Conservation (phyloP, 2,797 vertebrate species). For the Fistularia commersonii region DNA sequence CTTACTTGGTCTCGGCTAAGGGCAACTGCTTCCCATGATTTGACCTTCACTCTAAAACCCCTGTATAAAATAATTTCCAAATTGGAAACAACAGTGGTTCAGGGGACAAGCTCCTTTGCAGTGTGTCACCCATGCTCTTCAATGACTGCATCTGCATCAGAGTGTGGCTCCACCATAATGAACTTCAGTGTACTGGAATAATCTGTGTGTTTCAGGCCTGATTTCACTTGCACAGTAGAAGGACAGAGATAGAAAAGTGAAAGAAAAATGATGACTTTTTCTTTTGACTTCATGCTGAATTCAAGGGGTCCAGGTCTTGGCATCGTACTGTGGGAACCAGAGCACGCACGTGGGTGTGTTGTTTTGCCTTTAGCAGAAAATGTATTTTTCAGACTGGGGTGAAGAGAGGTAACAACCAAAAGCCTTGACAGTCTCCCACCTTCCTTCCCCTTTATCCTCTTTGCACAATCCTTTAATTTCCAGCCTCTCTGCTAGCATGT, state of each 20-base stretch:
- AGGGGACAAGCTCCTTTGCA: not conserved
- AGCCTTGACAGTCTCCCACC: constrained; percentile 31
- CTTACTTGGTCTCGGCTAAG: constrained; percentile 10
- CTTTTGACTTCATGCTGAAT: constrained; percentile 8
- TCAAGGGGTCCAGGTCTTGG: constrained; percentile 10
- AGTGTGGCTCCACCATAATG: constrained; percentile 27
- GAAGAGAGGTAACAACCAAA: constrained; percentile 33
- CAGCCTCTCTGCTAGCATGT: constrained; percentile 24
- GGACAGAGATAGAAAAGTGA: constrained; percentile 21
- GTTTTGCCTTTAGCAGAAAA: constrained; percentile 21
- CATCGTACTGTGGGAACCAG: constrained; percentile 7
- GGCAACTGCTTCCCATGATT: not conserved
- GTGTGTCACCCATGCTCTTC: constrained; percentile 14
- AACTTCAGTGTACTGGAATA: constrained; percentile 42
- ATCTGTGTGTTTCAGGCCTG: constrained; percentile 51
- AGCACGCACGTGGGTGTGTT: constrained; percentile 19
- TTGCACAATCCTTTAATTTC: constrained; percentile 47
- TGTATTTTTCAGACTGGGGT: constrained; percentile 37
- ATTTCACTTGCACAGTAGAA: constrained; percentile 30
- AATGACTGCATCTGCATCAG: constrained; percentile 17
- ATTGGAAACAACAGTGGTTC: constrained; percentile 9
- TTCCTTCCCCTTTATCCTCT: constrained; percentile 38
- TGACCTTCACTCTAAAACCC: constrained; percentile 13
- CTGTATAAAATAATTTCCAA: constrained; percentile 31
- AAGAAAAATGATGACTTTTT: constrained; percentile 9